A percentile compares a stretch with the other conserved stretches of the same genome.
These are phyloP conservation scores for Macquaria ambigua DNA, from an alignment of 2,113 vertebrate species.

Conservation along the genomic window DNA sequence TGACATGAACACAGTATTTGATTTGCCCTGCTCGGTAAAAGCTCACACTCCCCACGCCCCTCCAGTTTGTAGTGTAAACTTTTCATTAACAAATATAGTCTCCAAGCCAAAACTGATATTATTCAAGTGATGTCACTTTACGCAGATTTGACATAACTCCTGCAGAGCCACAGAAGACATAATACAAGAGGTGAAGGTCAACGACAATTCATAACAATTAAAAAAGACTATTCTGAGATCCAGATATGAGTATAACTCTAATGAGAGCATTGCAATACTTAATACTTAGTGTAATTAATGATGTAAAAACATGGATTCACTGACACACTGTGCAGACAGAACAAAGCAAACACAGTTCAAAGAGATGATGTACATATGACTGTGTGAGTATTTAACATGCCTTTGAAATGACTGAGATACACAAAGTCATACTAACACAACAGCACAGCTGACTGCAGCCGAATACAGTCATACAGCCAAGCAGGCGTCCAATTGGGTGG, in stretches of 20 bases:
- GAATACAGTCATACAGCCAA: not conserved
- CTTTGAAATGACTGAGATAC: not conserved
- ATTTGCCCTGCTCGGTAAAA: not conserved
- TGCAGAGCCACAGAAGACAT: not conserved
- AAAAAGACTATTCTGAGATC: too few species aligned
- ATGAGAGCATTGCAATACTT: too few species aligned
- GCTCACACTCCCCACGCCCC: too few species aligned
- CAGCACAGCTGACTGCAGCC: constrained; percentile 6
- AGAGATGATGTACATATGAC: not conserved
- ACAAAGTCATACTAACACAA: not conserved
- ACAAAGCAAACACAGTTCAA: not conserved
- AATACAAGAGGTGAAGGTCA: too few species aligned
- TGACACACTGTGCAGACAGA: not conserved
- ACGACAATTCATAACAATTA: too few species aligned
- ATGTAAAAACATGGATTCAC: not conserved
- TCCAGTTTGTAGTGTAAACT: too few species aligned
- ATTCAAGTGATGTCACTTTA: not conserved
- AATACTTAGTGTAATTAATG: not conserved
- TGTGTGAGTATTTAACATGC: not conserved
- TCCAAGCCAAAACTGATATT: too few species aligned
- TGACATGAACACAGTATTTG: not conserved
- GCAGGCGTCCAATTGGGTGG: constrained; percentile 8
- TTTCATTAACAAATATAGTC: too few species aligned
- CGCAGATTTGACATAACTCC: not conserved
- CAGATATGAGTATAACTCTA: too few species aligned